Evolutionary conservation across 2,888 invertebrate species (phyloP).

Genomic region (Petrolisthes cinctipes): DNA sequence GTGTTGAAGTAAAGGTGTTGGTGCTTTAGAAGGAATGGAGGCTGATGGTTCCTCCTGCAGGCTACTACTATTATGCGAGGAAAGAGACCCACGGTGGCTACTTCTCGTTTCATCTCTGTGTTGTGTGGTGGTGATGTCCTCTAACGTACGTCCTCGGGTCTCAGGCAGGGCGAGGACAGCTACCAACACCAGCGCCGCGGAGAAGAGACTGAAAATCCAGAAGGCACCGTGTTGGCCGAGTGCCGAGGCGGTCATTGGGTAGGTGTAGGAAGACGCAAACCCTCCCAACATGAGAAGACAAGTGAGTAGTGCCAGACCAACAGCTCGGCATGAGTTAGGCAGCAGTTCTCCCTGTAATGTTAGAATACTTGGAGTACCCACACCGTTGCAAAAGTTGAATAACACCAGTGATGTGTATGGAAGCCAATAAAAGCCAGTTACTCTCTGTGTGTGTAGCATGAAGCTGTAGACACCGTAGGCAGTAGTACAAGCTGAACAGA

Average conservation of each 20-base stretch:
- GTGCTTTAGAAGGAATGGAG: too few species aligned
- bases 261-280: not conserved
- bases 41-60: too few species aligned
- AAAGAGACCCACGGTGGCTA: too few species aligned
- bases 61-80: too few species aligned
- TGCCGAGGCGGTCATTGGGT: not conserved
- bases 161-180: not conserved
- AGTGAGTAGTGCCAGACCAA: not conserved
- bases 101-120: too few species aligned
- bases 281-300: not conserved
- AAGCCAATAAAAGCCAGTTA: not conserved
- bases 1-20: too few species aligned
- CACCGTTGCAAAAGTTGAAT: not conserved
- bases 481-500: not conserved
- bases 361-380: not conserved
- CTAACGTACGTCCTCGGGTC: not conserved
- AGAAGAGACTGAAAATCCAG: not conserved
- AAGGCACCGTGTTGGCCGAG: constrained; percentile 2
- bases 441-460: not conserved
- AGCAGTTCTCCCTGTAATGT: constrained; percentile 4
- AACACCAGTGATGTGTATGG: not conserved
- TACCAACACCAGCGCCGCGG: not conserved
- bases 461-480: not conserved
- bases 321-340: not conserved
- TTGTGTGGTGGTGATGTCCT: not conserved